Evolutionary conservation across 1,140 invertebrate genomes (phyloP).

Genomic region (Neotoxoptera formosana): DNA sequence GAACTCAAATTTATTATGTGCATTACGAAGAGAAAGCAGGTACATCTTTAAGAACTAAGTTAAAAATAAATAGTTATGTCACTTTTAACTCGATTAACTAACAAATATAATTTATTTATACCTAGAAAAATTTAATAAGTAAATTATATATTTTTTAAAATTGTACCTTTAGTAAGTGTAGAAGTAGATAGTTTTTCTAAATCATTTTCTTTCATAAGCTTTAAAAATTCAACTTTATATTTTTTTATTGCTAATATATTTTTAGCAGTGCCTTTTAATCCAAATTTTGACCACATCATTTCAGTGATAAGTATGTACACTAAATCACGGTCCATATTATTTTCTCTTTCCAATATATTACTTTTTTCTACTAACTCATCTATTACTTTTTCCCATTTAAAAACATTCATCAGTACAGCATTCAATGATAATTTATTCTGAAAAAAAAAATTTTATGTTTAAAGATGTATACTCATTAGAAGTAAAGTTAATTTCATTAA

Average conservation of each 20-base stretch:
- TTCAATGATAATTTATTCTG: constrained; percentile 77
- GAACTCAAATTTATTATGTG: background rate
- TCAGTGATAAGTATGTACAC: constrained; percentile 81
- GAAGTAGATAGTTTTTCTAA: constrained; percentile 18
- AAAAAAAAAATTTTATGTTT: constrained; percentile 62
- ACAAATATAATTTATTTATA: background rate
- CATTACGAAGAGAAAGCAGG: no score
- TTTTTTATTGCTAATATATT: constrained; percentile 50
- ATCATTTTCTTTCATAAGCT: constrained; percentile 29
- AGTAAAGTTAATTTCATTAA: no score
- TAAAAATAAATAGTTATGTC: background rate
- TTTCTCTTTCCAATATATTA: constrained; percentile 72
- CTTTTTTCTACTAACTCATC: constrained; percentile 71
- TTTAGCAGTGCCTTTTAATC: constrained; percentile 66
- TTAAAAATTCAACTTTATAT: constrained; percentile 59
- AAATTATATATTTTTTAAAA: background rate
- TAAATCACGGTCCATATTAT: constrained; percentile 74
- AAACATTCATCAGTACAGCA: constrained; percentile 76
- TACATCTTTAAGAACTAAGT: no score
- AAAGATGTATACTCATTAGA: background rate
- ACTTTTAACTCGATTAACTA: background rate
- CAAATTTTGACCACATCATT: constrained; percentile 79
- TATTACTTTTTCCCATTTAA: constrained; percentile 73
- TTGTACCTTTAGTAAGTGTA: background rate
- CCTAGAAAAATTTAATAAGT: background rate